These are phyloP conservation scores for Drosophila cracens DNA, from an alignment of 2,888 invertebrate genomes.

Conservation along the genomic window DNA sequence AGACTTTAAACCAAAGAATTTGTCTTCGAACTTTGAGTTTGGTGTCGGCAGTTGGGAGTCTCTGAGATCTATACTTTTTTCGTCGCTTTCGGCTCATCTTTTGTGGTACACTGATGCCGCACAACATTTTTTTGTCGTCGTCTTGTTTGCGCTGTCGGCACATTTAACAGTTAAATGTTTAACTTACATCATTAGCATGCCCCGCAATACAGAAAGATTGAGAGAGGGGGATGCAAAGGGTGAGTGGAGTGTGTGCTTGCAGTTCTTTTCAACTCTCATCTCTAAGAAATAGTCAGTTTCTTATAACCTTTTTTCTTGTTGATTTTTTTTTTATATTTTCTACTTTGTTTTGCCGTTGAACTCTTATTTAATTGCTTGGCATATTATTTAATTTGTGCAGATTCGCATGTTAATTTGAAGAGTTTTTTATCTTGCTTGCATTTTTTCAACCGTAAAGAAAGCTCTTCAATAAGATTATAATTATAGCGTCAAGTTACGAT, in stretches of 20 bases:
- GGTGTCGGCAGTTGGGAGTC: constrained; percentile 4
- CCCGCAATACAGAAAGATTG: constrained; percentile 13
- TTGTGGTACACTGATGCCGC: constrained; percentile 44
- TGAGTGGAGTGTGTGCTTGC: constrained; percentile 14
- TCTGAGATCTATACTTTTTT: constrained; percentile 35
- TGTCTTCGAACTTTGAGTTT: constrained; percentile 15
- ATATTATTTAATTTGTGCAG: constrained; percentile 58
- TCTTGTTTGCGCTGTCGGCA: constrained; percentile 68
- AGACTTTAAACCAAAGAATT: constrained; percentile 12
- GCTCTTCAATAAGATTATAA: not conserved
- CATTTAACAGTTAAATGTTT: constrained; percentile 76
- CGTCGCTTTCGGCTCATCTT: constrained; percentile 41
- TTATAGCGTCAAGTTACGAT: not conserved
- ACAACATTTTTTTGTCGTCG: constrained; percentile 27
- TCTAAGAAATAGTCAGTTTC: constrained; percentile 72
- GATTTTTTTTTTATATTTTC: constrained; percentile 5
- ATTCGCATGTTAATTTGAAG: constrained; percentile 30
- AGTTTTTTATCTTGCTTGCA: constrained; percentile 1
- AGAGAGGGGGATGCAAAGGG: not conserved
- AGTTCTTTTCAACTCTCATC: constrained; percentile 24
- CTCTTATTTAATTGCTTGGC: constrained; percentile 52
- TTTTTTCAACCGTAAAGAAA: constrained; percentile 3
- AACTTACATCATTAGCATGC: constrained; percentile 79
- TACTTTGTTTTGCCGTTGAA: constrained; percentile 19
- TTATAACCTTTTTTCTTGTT: constrained; percentile 34